These are phyloP conservation scores for Pecten maximus DNA, from an alignment of 2,888 invertebrate species.

Conservation along the genomic window DNA sequence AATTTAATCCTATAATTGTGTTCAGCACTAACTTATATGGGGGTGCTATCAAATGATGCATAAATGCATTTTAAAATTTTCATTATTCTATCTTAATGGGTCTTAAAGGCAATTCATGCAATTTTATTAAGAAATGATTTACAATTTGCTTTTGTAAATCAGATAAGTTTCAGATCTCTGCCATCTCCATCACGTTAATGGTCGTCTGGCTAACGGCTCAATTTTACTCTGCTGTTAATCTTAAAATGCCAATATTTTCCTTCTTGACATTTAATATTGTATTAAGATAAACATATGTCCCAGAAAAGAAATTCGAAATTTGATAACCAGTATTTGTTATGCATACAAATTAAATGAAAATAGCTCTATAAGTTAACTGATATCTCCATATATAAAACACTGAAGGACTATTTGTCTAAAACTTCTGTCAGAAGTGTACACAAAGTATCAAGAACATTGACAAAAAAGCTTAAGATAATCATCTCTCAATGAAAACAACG, in stretches of 20 bases:
- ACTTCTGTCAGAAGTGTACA: too few species aligned
- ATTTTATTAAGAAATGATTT: neutral
- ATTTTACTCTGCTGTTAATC: neutral
- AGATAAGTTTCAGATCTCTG: neutral
- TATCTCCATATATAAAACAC: too few species aligned
- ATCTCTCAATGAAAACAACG: too few species aligned
- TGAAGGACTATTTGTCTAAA: too few species aligned
- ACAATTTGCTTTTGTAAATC: neutral
- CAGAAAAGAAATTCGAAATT: neutral
- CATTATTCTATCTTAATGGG: neutral
- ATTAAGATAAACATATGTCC: slow-evolving; percentile 6
- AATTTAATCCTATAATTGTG: too few species aligned
- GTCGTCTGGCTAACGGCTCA: neutral
- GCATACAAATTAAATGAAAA: neutral
- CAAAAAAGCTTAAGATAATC: too few species aligned
- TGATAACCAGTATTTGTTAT: neutral
- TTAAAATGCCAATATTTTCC: neutral
- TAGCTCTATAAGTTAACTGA: too few species aligned
- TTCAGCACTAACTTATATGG: too few species aligned
- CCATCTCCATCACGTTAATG: neutral
- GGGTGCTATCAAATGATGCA: too few species aligned
- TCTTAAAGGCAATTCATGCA: neutral
- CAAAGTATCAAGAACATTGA: too few species aligned
- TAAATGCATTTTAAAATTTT: too few species aligned
- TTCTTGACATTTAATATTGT: neutral